A percentile compares a stretch with the other conserved stretches of the same genome.
Evolutionary conservation across 2,113 vertebrate genomes (phyloP).

Genomic region (Podarcis raffonei): DNA sequence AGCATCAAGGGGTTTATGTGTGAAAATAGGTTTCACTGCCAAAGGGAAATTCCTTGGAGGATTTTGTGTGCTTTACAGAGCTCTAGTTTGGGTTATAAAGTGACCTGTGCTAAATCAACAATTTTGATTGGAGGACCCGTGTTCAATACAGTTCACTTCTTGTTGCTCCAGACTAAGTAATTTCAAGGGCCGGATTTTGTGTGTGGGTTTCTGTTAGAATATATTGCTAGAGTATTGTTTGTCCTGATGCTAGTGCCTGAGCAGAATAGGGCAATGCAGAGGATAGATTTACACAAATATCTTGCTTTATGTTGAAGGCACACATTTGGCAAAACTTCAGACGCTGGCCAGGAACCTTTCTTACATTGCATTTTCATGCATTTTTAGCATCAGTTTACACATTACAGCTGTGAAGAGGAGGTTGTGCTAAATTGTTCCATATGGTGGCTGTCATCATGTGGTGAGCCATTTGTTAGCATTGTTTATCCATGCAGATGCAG

Average conservation of each 20-base stretch:
- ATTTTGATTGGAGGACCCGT: constrained; percentile 41
- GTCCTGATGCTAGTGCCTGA: constrained; percentile 15
- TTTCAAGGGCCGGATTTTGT: constrained; percentile 23
- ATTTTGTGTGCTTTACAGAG: constrained; percentile 49
- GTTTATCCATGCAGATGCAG: background rate
- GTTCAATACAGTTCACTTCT: constrained; percentile 24
- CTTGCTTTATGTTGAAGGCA: constrained; percentile 6
- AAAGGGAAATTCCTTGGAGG: constrained; percentile 41
- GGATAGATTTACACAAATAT: background rate
- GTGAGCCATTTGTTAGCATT: background rate
- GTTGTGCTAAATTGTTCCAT: constrained; percentile 16
- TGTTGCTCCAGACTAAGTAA: constrained; percentile 9
- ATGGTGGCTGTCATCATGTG: constrained; percentile 19
- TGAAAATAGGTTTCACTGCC: constrained; percentile 41
- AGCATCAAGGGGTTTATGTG: constrained; percentile 34
- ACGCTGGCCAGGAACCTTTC: background rate
- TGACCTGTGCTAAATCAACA: constrained; percentile 50
- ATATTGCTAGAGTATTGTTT: constrained; percentile 24
- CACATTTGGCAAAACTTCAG: constrained; percentile 3
- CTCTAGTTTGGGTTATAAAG: constrained; percentile 48
- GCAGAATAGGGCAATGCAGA: background rate
- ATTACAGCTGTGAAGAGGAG: constrained; percentile 18
- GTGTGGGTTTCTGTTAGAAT: background rate
- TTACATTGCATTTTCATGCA: constrained; percentile 15
- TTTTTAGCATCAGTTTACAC: constrained; percentile 24